Conservation (phyloP, 2,888 invertebrate species). For the Parascotia fuliginaria region DNA sequence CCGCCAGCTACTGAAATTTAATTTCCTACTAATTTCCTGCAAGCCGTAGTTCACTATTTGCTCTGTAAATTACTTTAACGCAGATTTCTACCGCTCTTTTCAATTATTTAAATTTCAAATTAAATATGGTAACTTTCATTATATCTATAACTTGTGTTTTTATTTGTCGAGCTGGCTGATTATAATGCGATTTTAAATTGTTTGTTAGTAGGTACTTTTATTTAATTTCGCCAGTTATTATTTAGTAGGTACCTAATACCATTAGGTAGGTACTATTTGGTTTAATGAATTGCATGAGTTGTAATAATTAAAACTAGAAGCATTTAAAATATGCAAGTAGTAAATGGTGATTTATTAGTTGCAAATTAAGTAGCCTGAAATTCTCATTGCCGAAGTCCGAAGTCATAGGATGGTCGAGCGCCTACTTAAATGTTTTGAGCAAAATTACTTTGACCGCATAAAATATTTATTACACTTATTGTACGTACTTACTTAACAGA, state of each 20-base stretch:
- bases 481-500: no score
- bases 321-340: constrained; percentile 48
- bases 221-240: no score
- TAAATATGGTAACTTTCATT: constrained; percentile 45
- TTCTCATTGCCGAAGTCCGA: constrained; percentile 39
- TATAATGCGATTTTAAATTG: no score
- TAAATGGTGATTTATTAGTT: constrained; percentile 46
- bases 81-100: constrained; percentile 32
- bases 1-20: constrained; percentile 55
- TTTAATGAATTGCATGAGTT: constrained; percentile 45
- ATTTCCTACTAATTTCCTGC: constrained; percentile 68
- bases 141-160: neutral
- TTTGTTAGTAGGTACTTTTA: no score
- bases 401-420: constrained; percentile 24
- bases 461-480: neutral
- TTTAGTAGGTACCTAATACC: no score
- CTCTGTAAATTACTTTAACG: constrained; percentile 30
- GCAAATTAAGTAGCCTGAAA: constrained; percentile 41
- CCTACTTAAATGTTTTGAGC: constrained; percentile 40
- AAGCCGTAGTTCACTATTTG: constrained; percentile 48
- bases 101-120: no score
- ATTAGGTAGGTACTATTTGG: no score
- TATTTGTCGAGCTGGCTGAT: constrained; percentile 16
- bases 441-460: constrained; percentile 27
- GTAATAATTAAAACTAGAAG: constrained; percentile 52